These are phyloP conservation scores for Dromius quadrimaculatus DNA, from an alignment of 2,888 invertebrate genomes.

Conservation along the genomic window DNA sequence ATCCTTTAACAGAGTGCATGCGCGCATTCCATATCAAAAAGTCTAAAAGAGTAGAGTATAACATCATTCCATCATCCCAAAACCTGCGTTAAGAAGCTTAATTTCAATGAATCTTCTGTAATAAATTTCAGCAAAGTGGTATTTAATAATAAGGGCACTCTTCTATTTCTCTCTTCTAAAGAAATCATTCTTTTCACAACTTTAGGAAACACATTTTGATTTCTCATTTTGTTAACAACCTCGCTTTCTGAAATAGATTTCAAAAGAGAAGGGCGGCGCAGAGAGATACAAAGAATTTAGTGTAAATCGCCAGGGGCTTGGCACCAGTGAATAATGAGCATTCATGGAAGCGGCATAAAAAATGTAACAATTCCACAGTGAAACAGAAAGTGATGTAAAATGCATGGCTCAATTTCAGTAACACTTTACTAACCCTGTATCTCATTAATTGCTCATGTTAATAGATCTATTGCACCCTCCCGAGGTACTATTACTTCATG, in stretches of 20 bases:
- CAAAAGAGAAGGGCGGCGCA: neutral
- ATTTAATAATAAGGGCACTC: too few species aligned
- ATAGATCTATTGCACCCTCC: neutral
- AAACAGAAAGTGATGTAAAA: constrained; percentile 26
- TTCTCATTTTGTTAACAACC: neutral
- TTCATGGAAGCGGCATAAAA: constrained; percentile 13
- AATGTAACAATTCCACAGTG: constrained; percentile 26
- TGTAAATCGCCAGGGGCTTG: constrained; percentile 12
- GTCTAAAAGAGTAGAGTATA: too few species aligned
- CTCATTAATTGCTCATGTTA: neutral
- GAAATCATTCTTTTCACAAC: too few species aligned
- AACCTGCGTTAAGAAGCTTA: too few species aligned
- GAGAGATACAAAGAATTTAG: constrained; percentile 12
- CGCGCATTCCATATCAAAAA: too few species aligned
- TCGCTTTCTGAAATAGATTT: neutral
- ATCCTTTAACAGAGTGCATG: too few species aligned
- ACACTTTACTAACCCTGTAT: constrained; percentile 10
- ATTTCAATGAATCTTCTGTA: too few species aligned
- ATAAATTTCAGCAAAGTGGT: too few species aligned
- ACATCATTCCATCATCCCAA: too few species aligned
- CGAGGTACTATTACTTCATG: constrained; percentile 1
- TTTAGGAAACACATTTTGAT: too few species aligned
- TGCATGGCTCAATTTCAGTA: constrained; percentile 16
- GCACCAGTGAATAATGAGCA: constrained; percentile 23
- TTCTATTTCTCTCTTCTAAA: too few species aligned